Conservation (phyloP, 2,888 invertebrate species). For the Tipula unca region DNA sequence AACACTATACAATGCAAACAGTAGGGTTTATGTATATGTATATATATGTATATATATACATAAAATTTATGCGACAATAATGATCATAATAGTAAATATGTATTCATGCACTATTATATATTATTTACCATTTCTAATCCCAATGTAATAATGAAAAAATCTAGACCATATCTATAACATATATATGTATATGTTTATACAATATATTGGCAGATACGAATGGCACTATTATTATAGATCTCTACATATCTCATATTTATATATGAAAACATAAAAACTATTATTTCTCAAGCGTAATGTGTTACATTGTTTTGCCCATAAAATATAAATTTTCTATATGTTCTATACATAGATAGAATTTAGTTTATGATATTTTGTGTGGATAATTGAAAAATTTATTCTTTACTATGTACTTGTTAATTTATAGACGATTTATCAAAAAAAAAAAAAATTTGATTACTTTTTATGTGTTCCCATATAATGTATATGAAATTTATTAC, state of each 20-base stretch:
- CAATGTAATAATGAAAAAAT: neutral
- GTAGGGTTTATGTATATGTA: neutral
- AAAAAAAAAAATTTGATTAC: neutral
- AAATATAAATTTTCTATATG: neutral
- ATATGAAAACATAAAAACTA: neutral
- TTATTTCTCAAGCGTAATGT: neutral
- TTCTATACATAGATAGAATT: neutral
- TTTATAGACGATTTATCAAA: conserved; percentile 8
- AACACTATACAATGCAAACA: neutral
- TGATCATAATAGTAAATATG: neutral
- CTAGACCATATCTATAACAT: neutral
- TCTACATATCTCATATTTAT: neutral
- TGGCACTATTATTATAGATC: neutral
- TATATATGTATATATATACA: neutral
- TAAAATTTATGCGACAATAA: neutral
- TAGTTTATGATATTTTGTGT: neutral
- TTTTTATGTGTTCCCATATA: neutral
- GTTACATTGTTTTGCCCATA: neutral
- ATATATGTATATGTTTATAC: neutral
- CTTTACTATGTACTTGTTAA: neutral
- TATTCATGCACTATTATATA: neutral
- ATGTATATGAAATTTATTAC: neutral
- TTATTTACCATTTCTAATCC: neutral
- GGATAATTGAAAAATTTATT: neutral
- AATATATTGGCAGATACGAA: neutral